Conservation (phyloP, 2,888 invertebrate genomes). For the Apamea monoglypha region DNA sequence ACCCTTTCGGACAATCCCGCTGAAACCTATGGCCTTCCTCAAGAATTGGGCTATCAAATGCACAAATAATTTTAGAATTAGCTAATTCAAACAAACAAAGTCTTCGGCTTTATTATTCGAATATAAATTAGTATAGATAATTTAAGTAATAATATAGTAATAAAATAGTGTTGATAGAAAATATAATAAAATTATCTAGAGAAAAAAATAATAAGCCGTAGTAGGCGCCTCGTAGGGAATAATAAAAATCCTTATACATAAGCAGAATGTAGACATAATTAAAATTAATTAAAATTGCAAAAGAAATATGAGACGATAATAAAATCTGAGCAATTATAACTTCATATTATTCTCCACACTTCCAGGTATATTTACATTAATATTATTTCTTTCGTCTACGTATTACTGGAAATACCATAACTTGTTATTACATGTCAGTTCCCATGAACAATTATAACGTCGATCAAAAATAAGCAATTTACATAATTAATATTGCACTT, state of each 20-base stretch:
- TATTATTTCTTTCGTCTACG: slow-evolving; percentile 21
- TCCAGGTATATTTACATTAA: slow-evolving; percentile 50
- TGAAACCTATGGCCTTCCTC: not conserved
- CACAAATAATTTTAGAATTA: not conserved
- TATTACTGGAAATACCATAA: slow-evolving; percentile 44
- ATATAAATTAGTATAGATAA: not conserved
- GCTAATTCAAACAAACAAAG: not conserved
- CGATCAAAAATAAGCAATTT: slow-evolving; percentile 27
- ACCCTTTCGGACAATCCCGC: no score
- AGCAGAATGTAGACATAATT: slow-evolving; percentile 24
- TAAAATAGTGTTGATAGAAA: not conserved
- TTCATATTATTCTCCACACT: slow-evolving; percentile 26
- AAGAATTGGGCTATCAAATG: not conserved
- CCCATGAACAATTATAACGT: slow-evolving; percentile 6
- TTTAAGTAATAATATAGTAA: no score
- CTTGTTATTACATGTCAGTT: slow-evolving; percentile 24
- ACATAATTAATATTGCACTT: slow-evolving; percentile 20
- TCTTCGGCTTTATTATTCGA: not conserved
- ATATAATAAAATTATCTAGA: not conserved
- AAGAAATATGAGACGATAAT: slow-evolving; percentile 33
- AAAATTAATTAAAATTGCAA: slow-evolving; percentile 14
- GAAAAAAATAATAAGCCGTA: not conserved
- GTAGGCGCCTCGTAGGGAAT: not conserved
- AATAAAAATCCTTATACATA: slow-evolving; percentile 10
- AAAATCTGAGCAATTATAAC: slow-evolving; percentile 26